Percentiles rank a stretch among this genome's conserved stretches.
These are phyloP conservation scores for Ophonus ardosiacus DNA, from an alignment of 2,888 invertebrate genomes.

Conservation along the genomic window DNA sequence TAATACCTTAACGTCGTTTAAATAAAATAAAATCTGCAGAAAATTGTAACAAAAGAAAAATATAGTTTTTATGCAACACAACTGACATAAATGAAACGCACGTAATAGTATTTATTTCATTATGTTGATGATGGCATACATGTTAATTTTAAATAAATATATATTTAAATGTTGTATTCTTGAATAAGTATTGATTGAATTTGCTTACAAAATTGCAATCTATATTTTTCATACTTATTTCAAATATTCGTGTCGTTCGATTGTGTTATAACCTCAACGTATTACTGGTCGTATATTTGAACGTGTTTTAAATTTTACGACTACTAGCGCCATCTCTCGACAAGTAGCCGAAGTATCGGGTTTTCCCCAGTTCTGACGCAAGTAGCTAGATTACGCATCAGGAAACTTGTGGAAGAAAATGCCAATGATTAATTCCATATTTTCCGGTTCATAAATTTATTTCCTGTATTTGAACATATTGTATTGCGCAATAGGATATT, in stretches of 20 bases:
- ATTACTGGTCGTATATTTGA: not conserved
- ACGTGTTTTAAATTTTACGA: not conserved
- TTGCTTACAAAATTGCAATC: not conserved
- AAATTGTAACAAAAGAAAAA: no score
- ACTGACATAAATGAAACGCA: no score
- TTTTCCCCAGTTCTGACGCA: slow-evolving; percentile 22
- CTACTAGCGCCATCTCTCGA: slow-evolving; percentile 13
- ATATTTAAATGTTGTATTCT: not conserved
- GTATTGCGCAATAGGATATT: slow-evolving; percentile 16
- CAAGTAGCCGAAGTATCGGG: not conserved
- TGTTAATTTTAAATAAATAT: not conserved
- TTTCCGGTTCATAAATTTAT: not conserved
- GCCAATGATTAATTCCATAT: not conserved
- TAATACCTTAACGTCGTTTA: no score
- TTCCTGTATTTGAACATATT: slow-evolving; percentile 10
- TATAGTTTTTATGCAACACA: no score
- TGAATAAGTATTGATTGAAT: not conserved
- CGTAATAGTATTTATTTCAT: no score
- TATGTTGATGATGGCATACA: not conserved
- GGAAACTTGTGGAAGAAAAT: slow-evolving; percentile 29
- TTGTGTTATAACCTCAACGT: not conserved
- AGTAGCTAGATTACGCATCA: slow-evolving; percentile 4
- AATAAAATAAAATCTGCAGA: no score
- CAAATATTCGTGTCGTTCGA: not conserved
- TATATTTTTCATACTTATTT: not conserved